Conservation (phyloP, 1,140 invertebrate genomes). For the Drosophila biarmipes region DNA sequence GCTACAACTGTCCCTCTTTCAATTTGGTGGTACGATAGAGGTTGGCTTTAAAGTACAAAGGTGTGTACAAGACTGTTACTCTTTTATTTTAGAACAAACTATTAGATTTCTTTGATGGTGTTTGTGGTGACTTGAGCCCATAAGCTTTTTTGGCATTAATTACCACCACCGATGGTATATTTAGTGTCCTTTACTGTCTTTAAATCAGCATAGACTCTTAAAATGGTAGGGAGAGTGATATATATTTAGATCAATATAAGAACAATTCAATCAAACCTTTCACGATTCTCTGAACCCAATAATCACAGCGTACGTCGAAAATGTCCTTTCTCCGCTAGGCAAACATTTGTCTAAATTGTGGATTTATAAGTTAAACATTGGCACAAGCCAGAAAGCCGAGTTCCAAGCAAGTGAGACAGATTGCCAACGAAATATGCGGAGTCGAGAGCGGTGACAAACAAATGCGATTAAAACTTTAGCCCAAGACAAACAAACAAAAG, state of each 20-base stretch:
- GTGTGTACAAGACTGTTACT: no score
- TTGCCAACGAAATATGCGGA: slow-evolving; percentile 6
- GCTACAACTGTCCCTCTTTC: no score
- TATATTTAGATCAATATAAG: no score
- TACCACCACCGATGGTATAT: no score
- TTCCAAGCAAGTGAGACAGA: background rate
- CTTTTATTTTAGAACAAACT: no score
- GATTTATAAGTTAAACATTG: slow-evolving; percentile 47
- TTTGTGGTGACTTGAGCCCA: no score
- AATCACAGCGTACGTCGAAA: background rate
- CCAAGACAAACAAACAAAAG: slow-evolving; percentile 61
- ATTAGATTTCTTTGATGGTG: no score
- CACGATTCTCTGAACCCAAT: background rate
- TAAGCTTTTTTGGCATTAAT: no score
- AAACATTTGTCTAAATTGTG: slow-evolving; percentile 18
- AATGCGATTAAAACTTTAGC: slow-evolving; percentile 66
- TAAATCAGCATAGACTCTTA: no score
- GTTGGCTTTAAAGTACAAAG: no score
- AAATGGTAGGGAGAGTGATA: no score
- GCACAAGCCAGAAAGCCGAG: slow-evolving; percentile 20
- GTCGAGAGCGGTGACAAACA: slow-evolving; percentile 30
- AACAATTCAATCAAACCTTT: background rate
- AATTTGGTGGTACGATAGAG: background rate
- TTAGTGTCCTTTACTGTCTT: no score
- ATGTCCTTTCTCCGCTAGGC: background rate